Evolutionary conservation across 2,888 invertebrate genomes (phyloP).

Genomic region (Cylindroiulus punctatus): DNA sequence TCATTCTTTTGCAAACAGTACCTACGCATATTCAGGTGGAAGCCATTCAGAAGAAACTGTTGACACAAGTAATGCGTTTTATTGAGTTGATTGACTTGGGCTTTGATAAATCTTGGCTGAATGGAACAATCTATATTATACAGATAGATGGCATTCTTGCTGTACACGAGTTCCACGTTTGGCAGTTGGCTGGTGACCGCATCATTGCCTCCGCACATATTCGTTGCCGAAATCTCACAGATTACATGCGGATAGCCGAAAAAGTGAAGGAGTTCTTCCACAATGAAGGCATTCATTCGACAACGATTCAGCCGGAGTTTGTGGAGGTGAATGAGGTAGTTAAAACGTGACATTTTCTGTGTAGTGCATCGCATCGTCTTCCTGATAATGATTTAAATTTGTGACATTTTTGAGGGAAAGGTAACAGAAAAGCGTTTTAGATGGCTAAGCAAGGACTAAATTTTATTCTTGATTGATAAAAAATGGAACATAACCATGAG

Average conservation of each 20-base stretch:
- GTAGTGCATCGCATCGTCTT: not conserved
- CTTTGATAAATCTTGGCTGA: not conserved
- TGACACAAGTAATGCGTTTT: conserved; percentile 74
- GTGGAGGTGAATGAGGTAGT: conserved; percentile 73
- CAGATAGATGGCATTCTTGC: conserved; percentile 89
- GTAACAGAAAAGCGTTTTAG: too few species aligned
- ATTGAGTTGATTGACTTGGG: not conserved
- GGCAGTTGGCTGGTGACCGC: conserved; percentile 96
- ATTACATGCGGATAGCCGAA: conserved; percentile 97
- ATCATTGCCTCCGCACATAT: conserved; percentile 98
- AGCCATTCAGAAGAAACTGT: conserved; percentile 85
- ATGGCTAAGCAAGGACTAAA: too few species aligned
- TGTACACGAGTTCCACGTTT: conserved; percentile 97
- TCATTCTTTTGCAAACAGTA: conserved; percentile 96
- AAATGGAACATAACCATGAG: too few species aligned
- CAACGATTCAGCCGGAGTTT: conserved; percentile 98
- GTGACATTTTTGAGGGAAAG: too few species aligned
- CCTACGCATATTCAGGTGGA: conserved; percentile 94
- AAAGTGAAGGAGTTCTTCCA: conserved; percentile 71
- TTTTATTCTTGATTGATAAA: too few species aligned
- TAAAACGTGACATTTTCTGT: conserved; percentile 58
- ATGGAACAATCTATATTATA: conserved; percentile 54
- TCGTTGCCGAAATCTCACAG: conserved; percentile 90
- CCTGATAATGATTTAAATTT: not conserved
- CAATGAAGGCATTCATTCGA: conserved; percentile 97